Percentiles rank a stretch among this genome's conserved stretches.
Conservation (phyloP, 1,140 invertebrate genomes). For the Littorina saxatilis region DNA sequence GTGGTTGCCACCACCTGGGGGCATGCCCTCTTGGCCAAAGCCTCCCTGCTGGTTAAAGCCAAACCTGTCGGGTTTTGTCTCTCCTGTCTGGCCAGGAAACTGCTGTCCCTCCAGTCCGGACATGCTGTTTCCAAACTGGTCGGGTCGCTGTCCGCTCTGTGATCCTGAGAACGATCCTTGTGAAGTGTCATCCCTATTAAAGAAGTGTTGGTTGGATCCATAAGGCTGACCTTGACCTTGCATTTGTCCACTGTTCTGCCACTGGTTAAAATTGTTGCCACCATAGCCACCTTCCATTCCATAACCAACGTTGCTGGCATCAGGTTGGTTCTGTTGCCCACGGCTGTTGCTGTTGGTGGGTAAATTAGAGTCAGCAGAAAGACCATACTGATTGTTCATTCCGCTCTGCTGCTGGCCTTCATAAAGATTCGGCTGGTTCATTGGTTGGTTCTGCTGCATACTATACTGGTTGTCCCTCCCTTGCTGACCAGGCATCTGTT, state of each 20-base stretch:
- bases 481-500: slow-evolving; percentile 17
- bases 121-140: background rate
- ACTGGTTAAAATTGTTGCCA: slow-evolving; percentile 24
- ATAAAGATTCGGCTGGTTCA: background rate
- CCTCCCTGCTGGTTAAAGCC: background rate
- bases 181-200: background rate
- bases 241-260: background rate
- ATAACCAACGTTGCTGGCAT: background rate
- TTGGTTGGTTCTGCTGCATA: background rate
- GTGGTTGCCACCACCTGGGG: background rate
- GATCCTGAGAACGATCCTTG: slow-evolving; percentile 5
- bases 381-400: background rate
- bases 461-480: slow-evolving; percentile 29
- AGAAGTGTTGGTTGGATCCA: slow-evolving; percentile 3
- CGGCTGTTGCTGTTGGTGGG: background rate
- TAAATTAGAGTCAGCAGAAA: background rate
- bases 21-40: slow-evolving; percentile 24
- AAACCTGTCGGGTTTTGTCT: background rate
- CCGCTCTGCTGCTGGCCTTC: background rate
- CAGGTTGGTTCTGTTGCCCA: background rate
- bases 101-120: slow-evolving; percentile 4
- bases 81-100: slow-evolving; percentile 1
- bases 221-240: slow-evolving; percentile 28
- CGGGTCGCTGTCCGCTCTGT: background rate
- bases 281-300: slow-evolving; percentile 1